Evolutionary conservation across 2,888 invertebrate species (phyloP).

Genomic region (Lepidonotus clava): DNA sequence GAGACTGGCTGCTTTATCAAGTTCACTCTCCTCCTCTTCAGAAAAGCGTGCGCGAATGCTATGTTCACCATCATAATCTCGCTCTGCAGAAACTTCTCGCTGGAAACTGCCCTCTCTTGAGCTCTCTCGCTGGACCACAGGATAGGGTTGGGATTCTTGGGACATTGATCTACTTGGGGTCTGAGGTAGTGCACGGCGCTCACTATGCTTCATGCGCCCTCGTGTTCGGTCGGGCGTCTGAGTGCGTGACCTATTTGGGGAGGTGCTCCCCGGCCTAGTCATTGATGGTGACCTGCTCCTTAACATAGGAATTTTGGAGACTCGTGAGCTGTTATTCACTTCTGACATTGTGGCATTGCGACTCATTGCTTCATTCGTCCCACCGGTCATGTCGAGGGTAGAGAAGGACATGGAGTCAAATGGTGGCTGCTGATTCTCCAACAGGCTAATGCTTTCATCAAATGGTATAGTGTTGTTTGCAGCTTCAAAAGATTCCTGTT

Average conservation of each 20-base stretch:
- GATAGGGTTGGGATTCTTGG: not conserved
- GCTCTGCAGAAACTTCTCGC: not conserved
- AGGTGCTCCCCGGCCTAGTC: slow-evolving; percentile 58
- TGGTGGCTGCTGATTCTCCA: slow-evolving; percentile 54
- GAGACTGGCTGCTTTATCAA: slow-evolving; percentile 46
- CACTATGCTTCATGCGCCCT: not conserved
- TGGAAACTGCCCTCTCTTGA: slow-evolving; percentile 35
- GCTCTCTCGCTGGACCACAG: not conserved
- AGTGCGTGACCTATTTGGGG: slow-evolving; percentile 1
- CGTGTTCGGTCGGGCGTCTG: not conserved
- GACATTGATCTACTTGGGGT: not conserved
- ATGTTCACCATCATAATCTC: not conserved
- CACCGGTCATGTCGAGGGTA: slow-evolving; percentile 42
- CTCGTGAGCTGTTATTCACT: not conserved
- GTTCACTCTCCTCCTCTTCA: slow-evolving; percentile 45
- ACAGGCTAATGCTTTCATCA: slow-evolving; percentile 35
- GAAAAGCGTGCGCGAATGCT: not conserved
- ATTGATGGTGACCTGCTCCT: slow-evolving; percentile 57
- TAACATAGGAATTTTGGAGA: slow-evolving; percentile 58
- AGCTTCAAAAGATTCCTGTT: slow-evolving; percentile 14
- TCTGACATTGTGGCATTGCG: slow-evolving; percentile 1
- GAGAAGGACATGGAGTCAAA: slow-evolving; percentile 50
- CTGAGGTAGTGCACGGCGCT: not conserved
- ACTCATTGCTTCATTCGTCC: not conserved
- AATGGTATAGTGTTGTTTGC: not conserved